Percentiles rank a stretch among this genome's conserved stretches.
These are phyloP conservation scores for Okamejei kenojei DNA, from an alignment of 2,797 vertebrate genomes.

Conservation along the genomic window DNA sequence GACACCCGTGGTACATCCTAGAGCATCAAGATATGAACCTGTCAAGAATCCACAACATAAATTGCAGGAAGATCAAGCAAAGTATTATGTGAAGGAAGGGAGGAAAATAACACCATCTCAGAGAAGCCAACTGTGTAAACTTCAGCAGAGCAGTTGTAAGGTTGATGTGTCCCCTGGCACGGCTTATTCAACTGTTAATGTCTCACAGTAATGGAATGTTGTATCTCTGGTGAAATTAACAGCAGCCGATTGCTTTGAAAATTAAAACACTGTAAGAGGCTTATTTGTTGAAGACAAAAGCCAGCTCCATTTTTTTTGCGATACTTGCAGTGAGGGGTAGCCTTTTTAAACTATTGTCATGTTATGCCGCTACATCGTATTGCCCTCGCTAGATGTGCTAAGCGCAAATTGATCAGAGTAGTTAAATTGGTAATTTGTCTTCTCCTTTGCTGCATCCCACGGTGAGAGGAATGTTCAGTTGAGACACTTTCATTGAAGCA, in stretches of 20 bases:
- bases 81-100: slow-evolving; percentile 10
- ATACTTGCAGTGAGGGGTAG: not conserved
- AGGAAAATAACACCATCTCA: slow-evolving; percentile 1
- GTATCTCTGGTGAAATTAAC: slow-evolving; percentile 37
- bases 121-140: slow-evolving; percentile 38
- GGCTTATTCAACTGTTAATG: slow-evolving; percentile 32
- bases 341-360: not conserved
- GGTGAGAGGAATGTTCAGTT: not conserved
- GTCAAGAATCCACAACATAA: slow-evolving; percentile 7
- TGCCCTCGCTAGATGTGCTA: not conserved
- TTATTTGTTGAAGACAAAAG: not conserved
- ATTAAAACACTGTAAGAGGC: slow-evolving; percentile 37
- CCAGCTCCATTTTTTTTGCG: slow-evolving; percentile 26
- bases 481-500: not conserved
- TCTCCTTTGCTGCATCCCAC: not conserved
- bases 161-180: slow-evolving; percentile 35
- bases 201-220: slow-evolving; percentile 38
- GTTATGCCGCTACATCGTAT: not conserved
- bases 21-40: not conserved
- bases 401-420: not conserved
- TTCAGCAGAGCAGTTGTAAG: slow-evolving; percentile 15
- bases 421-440: not conserved
- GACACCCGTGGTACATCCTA: not conserved
- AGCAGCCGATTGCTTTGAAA: slow-evolving; percentile 34
- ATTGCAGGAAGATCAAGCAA: slow-evolving; percentile 21